phyloP scores from a whole-genome alignment of 1,140 invertebrate genomes.

The Zaprionus camerounensis region DNA sequence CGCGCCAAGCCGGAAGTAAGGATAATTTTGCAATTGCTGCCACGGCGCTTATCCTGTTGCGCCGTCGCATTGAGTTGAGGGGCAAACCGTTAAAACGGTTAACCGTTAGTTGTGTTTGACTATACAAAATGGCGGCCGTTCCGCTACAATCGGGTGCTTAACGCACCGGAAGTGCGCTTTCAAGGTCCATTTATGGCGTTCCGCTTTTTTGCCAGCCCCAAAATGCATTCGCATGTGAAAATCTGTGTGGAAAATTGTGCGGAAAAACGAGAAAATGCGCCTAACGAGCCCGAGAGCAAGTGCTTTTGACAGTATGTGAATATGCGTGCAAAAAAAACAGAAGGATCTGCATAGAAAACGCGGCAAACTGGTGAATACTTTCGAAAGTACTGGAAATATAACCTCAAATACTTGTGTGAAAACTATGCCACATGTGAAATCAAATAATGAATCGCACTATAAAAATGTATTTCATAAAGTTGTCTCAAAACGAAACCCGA shows the following conservation, averaged over 20 bases:
- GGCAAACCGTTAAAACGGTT: background rate
- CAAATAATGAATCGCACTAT: background rate
- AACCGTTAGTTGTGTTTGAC: background rate
- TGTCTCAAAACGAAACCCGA: slow-evolving; percentile 14
- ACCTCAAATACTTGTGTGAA: slow-evolving; percentile 52
- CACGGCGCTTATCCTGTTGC: slow-evolving; percentile 64
- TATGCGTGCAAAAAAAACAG: background rate
- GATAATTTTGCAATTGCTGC: slow-evolving; percentile 53
- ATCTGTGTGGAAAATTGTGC: slow-evolving; percentile 33
- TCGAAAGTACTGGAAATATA: slow-evolving; percentile 44
- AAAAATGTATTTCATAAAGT: background rate
- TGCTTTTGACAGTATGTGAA: background rate
- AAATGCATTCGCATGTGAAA: slow-evolving; percentile 49
- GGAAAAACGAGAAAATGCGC: slow-evolving; percentile 10
- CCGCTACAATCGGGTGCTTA: slow-evolving; percentile 43
- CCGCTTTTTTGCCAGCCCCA: slow-evolving; percentile 16
- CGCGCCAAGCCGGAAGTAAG: slow-evolving; percentile 72
- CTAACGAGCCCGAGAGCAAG: slow-evolving; percentile 3
- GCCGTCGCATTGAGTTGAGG: slow-evolving; percentile 62
- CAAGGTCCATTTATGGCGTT: slow-evolving; percentile 49
- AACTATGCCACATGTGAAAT: slow-evolving; percentile 38
- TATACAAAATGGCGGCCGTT: slow-evolving; percentile 29
- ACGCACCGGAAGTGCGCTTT: slow-evolving; percentile 69
- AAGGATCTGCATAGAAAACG: background rate
- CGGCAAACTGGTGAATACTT: background rate